phyloP scores from a whole-genome alignment of 2,888 invertebrate species.

The Celastrina argiolus region DNA sequence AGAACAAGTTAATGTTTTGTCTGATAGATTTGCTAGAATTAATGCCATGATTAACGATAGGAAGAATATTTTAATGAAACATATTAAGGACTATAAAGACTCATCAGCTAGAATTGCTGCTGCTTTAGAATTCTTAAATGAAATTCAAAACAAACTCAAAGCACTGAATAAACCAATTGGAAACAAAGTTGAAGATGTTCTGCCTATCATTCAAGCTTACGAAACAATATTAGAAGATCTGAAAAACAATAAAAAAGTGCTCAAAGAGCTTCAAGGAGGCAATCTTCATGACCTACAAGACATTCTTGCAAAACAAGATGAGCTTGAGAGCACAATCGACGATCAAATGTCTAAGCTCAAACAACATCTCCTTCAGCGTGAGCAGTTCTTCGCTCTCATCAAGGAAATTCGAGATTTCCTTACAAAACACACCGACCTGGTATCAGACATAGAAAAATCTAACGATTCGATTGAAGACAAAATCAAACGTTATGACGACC shows the following conservation, averaged over 20 bases:
- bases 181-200: slow-evolving; percentile 91
- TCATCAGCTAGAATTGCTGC: slow-evolving; percentile 88
- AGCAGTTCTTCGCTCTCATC: slow-evolving; percentile 91
- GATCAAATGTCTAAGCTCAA: slow-evolving; percentile 89
- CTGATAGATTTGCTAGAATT: slow-evolving; percentile 87
- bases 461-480: slow-evolving; percentile 90
- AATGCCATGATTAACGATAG: slow-evolving; percentile 87
- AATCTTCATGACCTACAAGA: slow-evolving; percentile 88
- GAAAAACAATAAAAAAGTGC: slow-evolving; percentile 86
- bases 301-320: slow-evolving; percentile 89
- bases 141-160: slow-evolving; percentile 89
- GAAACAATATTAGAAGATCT: slow-evolving; percentile 87
- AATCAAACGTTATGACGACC: slow-evolving; percentile 91
- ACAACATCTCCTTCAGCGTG: slow-evolving; percentile 87
- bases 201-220: slow-evolving; percentile 86
- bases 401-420: slow-evolving; percentile 93
- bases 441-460: slow-evolving; percentile 90
- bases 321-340: slow-evolving; percentile 89
- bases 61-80: slow-evolving; percentile 83
- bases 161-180: slow-evolving; percentile 92
- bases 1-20: slow-evolving; percentile 86
- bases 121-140: slow-evolving; percentile 86
- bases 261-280: slow-evolving; percentile 86
- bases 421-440: slow-evolving; percentile 89
- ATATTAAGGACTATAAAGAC: slow-evolving; percentile 88